Evolutionary conservation across 2,888 invertebrate species (phyloP).

Genomic region (Sabellastarte sp.): DNA sequence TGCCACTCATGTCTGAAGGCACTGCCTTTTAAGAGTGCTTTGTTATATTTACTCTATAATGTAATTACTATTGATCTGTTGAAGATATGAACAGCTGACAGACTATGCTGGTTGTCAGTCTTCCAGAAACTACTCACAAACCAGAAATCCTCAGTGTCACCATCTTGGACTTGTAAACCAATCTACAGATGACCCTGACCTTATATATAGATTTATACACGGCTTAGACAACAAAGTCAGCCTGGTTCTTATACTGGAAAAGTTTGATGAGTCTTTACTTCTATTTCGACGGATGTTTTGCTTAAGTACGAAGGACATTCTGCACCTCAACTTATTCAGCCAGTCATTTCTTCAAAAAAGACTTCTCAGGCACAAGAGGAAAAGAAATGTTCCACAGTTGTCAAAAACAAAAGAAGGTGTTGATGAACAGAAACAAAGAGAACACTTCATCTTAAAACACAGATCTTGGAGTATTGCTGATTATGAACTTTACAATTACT

Average conservation of each 20-base stretch:
- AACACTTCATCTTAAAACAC: not conserved
- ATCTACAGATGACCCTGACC: not conserved
- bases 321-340: not conserved
- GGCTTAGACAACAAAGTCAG: not conserved
- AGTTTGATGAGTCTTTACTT: not conserved
- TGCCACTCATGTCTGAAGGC: too few species aligned
- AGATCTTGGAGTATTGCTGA: not conserved
- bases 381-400: too few species aligned
- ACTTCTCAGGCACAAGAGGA: too few species aligned
- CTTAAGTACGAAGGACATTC: not conserved
- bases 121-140: not conserved
- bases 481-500: not conserved
- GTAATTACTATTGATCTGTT: too few species aligned
- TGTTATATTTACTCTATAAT: too few species aligned
- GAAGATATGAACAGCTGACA: not conserved
- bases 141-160: not conserved
- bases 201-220: not conserved
- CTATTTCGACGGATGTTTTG: not conserved
- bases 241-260: not conserved
- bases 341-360: not conserved
- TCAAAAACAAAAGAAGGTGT: not conserved
- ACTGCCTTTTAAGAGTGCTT: too few species aligned
- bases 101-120: not conserved
- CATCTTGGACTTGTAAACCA: not conserved
- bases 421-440: not conserved